These are phyloP conservation scores for Geotrypetes seraphini DNA, from an alignment of 2,797 vertebrate species.

Conservation along the genomic window DNA sequence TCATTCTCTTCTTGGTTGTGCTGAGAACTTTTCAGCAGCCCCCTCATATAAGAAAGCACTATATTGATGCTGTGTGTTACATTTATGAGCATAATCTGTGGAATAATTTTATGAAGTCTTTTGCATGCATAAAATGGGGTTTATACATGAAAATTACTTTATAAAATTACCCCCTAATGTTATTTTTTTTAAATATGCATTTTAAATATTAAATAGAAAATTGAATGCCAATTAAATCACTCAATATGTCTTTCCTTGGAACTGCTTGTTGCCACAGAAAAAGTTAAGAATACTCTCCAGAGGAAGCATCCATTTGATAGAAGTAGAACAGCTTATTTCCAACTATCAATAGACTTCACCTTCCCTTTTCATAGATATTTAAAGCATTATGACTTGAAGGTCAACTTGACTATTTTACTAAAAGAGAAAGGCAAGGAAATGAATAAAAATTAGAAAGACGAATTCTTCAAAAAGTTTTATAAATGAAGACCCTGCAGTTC, in stretches of 20 bases:
- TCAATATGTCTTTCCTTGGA: constrained; percentile 27
- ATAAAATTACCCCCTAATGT: too few species aligned
- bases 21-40: too few species aligned
- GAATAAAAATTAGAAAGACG: constrained; percentile 70
- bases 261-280: constrained; percentile 14
- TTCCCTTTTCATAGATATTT: constrained; percentile 52
- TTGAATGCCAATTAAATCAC: constrained; percentile 19
- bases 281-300: constrained; percentile 30
- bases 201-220: constrained; percentile 12
- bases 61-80: too few species aligned
- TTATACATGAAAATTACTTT: too few species aligned
- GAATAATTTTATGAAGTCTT: too few species aligned
- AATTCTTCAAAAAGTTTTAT: constrained; percentile 70
- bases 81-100: too few species aligned
- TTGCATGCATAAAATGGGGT: too few species aligned
- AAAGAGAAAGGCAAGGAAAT: constrained; percentile 62
- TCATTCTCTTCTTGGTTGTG: too few species aligned
- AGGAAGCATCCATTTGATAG: constrained; percentile 31
- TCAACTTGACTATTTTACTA: constrained; percentile 53
- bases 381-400: constrained; percentile 59
- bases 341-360: constrained; percentile 58
- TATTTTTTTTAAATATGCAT: too few species aligned
- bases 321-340: constrained; percentile 36
- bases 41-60: too few species aligned
- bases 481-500: constrained; percentile 71